Percentiles rank a stretch among this genome's conserved stretches.
Evolutionary conservation across 2,113 vertebrate species (phyloP).

Genomic region (Leucosticte australis): DNA sequence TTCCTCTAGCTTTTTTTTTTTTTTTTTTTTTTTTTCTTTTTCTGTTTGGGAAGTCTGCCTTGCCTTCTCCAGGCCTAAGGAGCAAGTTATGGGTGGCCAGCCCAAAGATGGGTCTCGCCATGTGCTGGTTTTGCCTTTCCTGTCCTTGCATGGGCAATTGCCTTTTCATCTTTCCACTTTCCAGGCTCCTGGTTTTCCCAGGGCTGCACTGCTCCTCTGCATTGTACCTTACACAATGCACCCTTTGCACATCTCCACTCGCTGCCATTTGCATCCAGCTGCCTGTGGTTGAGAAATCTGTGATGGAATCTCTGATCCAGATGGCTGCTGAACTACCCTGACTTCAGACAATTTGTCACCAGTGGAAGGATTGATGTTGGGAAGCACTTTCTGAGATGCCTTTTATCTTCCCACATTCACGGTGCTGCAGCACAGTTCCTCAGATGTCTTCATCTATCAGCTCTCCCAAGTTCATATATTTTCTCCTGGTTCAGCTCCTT

Average conservation of each 20-base stretch:
- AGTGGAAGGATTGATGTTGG: slow-evolving; percentile 47
- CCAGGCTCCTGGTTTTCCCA: background rate
- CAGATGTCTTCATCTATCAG: slow-evolving; percentile 36
- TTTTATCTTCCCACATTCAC: slow-evolving; percentile 39
- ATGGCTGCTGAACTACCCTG: slow-evolving; percentile 23
- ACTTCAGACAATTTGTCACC: background rate
- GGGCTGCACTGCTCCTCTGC: background rate
- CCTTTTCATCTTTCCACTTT: background rate
- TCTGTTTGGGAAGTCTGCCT: background rate
- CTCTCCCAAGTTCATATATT: background rate
- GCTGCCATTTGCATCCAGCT: background rate
- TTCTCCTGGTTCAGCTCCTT: background rate
- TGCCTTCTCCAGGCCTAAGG: background rate
- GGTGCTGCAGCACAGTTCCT: background rate
- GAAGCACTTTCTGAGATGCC: background rate
- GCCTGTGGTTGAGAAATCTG: background rate
- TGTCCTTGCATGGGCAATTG: background rate
- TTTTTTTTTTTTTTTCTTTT: background rate
- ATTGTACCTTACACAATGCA: background rate
- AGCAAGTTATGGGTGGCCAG: background rate
- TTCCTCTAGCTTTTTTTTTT: background rate
- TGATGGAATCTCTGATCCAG: background rate
- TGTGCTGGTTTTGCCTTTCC: background rate
- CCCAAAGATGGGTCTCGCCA: fast-evolving
- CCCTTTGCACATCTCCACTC: background rate